Conservation (phyloP, 2,888 invertebrate genomes). For the Drosophila flavopinicola region DNA sequence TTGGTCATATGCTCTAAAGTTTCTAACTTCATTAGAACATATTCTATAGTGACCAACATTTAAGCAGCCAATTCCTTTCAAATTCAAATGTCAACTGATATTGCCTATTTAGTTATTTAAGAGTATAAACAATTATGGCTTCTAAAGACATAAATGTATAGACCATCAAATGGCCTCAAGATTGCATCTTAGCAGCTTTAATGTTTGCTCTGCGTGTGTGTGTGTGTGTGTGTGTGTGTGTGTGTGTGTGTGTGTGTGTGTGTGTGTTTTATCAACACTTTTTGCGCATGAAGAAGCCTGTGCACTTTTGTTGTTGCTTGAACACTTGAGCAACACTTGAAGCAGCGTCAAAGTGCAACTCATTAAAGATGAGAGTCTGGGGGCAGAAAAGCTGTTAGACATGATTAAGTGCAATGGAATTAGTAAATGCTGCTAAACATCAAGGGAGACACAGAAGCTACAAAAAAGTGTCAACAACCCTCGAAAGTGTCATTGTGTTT, state of each 20-base stretch:
- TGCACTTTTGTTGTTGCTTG: constrained; percentile 53
- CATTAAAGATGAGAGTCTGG: constrained; percentile 62
- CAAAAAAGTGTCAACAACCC: constrained; percentile 66
- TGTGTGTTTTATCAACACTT: constrained; percentile 10
- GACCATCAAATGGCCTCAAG: background rate
- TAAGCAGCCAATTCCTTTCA: too few relatives aligned
- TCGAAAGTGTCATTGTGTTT: constrained; percentile 71
- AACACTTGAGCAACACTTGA: constrained; percentile 64
- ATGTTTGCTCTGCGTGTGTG: constrained; percentile 5
- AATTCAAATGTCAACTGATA: too few relatives aligned
- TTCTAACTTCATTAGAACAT: too few relatives aligned
- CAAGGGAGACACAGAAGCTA: constrained; percentile 31
- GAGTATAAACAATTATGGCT: too few relatives aligned
- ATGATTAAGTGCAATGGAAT: constrained; percentile 79
- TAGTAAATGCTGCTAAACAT: constrained; percentile 64
- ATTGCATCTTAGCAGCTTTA: background rate
- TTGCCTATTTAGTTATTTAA: too few relatives aligned
- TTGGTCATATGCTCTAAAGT: too few relatives aligned
- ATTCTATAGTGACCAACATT: too few relatives aligned
- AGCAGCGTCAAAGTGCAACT: constrained; percentile 74
- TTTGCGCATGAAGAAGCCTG: constrained; percentile 2
- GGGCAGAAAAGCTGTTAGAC: constrained; percentile 52
- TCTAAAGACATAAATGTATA: too few relatives aligned
- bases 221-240: constrained; percentile 8
- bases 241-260: constrained; percentile 4